phyloP scores from a whole-genome alignment of 2,888 invertebrate genomes.

The Hipparchia semele region DNA sequence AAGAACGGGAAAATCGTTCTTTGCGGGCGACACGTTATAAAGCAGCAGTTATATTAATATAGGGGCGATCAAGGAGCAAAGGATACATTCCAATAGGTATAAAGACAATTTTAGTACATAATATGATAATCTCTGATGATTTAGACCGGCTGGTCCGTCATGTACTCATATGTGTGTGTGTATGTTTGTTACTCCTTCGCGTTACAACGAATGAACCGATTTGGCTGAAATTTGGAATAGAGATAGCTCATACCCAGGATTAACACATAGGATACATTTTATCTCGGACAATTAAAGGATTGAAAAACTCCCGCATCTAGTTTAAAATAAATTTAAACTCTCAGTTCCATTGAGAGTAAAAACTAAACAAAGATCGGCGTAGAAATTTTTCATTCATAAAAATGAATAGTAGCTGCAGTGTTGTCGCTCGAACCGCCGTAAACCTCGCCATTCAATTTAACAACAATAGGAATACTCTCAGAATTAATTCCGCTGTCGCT shows the following conservation, averaged over 20 bases:
- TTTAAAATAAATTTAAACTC: background rate
- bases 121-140: too few relatives aligned
- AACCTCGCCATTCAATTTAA: conserved; percentile 12
- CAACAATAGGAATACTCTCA: conserved; percentile 13
- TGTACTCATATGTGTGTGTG: too few relatives aligned
- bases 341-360: background rate
- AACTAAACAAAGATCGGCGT: background rate
- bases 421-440: conserved; percentile 13
- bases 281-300: too few relatives aligned
- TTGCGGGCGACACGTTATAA: conserved; percentile 53
- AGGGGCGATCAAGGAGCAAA: conserved; percentile 22
- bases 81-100: background rate
- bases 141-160: too few relatives aligned
- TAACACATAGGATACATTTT: too few relatives aligned
- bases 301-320: too few relatives aligned
- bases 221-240: too few relatives aligned
- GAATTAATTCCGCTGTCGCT: conserved; percentile 24
- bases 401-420: background rate
- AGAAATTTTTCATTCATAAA: background rate
- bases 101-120: background rate
- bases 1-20: conserved; percentile 61
- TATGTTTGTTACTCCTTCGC: too few relatives aligned
- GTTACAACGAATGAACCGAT: too few relatives aligned
- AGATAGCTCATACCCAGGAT: too few relatives aligned
- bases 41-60: conserved; percentile 34